phyloP scores from a whole-genome alignment of 2,888 invertebrate species.

The Balanococcus diminutus region DNA sequence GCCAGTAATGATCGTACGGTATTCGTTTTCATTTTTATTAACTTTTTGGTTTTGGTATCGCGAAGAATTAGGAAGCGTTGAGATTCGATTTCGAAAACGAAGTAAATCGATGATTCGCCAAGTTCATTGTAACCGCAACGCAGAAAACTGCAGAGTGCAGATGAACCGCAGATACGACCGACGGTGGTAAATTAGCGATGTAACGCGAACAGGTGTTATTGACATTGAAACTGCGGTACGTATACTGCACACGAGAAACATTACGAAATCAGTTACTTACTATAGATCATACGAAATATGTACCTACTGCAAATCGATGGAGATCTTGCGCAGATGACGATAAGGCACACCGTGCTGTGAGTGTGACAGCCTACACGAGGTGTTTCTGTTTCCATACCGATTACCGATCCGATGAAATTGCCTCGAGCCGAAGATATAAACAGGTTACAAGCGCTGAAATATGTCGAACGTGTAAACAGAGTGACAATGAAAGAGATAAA shows the following conservation, averaged over 20 bases:
- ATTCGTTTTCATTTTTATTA: neutral
- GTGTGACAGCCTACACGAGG: too few species aligned
- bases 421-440: neutral
- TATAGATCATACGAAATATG: neutral
- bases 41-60: neutral
- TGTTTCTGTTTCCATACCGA: too few species aligned
- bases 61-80: neutral
- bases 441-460: slow-evolving; percentile 1
- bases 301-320: neutral
- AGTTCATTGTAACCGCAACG: neutral
- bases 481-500: slow-evolving; percentile 25
- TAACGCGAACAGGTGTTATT: slow-evolving; percentile 14
- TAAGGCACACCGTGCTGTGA: neutral
- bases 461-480: neutral
- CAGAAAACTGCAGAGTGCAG: neutral
- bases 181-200: neutral
- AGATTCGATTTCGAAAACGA: neutral
- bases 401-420: neutral
- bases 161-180: neutral
- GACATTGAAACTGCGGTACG: neutral
- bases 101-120: neutral
- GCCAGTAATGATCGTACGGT: neutral
- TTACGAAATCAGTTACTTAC: neutral
- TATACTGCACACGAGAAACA: neutral
- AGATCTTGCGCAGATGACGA: neutral